Conservation (phyloP, 2,797 vertebrate genomes). For the Siniperca undulata region DNA sequence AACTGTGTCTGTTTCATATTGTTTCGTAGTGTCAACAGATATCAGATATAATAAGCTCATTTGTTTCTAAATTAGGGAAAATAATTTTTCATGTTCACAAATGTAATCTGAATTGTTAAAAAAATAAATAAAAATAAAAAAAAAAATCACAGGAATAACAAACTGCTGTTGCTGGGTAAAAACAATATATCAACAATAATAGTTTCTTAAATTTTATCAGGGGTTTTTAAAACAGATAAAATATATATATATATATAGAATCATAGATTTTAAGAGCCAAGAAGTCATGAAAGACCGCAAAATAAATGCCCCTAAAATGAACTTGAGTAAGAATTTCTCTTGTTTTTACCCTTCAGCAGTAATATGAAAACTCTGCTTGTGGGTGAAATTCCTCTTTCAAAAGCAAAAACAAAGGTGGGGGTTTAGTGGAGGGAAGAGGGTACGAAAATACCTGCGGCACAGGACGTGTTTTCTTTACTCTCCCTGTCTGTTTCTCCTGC, state of each 20-base stretch:
- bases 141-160: conserved; percentile 28
- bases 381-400: conserved; percentile 24
- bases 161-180: conserved; percentile 42
- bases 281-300: neutral
- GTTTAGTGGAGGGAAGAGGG: conserved; percentile 53
- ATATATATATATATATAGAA: neutral
- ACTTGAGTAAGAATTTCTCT: too few relatives aligned
- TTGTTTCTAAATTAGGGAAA: neutral
- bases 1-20: neutral
- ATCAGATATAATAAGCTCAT: neutral
- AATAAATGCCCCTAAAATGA: neutral
- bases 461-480: conserved; percentile 88
- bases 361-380: conserved; percentile 29
- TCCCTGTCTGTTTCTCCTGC: conserved; percentile 93
- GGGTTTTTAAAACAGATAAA: neutral
- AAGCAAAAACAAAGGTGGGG: conserved; percentile 25
- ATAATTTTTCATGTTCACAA: neutral
- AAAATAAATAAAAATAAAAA: neutral
- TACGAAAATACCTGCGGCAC: conserved; percentile 91
- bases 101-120: conserved; percentile 8
- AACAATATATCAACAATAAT: conserved; percentile 27
- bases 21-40: neutral
- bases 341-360: conserved; percentile 44
- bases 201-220: neutral
- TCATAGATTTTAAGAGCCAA: neutral